Evolutionary conservation across 2,888 invertebrate genomes (phyloP), one percentile per base, ranked within the genome.

Genomic region (Nemurella pictetii): DNA sequence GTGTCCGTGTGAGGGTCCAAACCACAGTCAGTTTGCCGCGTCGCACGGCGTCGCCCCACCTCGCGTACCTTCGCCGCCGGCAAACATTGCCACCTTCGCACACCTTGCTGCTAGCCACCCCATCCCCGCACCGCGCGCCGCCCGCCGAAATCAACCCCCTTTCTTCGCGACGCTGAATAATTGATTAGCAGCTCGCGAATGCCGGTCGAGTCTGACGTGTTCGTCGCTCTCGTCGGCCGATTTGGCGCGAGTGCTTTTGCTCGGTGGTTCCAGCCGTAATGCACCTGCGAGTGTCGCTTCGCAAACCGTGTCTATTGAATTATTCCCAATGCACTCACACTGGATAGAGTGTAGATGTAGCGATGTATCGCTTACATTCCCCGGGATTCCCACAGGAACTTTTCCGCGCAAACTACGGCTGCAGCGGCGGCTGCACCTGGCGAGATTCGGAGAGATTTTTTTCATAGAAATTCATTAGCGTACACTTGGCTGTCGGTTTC

Each of bases 1-100:
- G 81, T 85, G 85, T 85, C 85, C 85, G 81, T 80, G 81, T 80
- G 83, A 85, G 83, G 73, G 80, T 83, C 83, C 85, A 85, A 84
- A 85, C 85, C 85, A 73, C 85, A 85, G 84, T 77, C 30, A 83
- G 73, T 78, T 25, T n/a, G n/a, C n/a, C n/a, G n/a, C n/a, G n/a
- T n/a, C n/a, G n/a, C 32, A 32, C 82, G 55, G 35, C 32, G 3
- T 27, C 28, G 5, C 55, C 25, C 82, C 75, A 77, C 36, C 84
- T 72, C 77, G 20, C 35, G 80, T 77, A 84, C 78, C 20, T 15
- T 84, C 84, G 36, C 26, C 0, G 30, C 36, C 30, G 27, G 15
- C 55, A 55, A 55, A 55, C 3, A 3, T 20, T 32, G 32, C 9
- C 15, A 1, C 55, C 55, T 20, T 55, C 55, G 55, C 55, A 12